Evolutionary conservation across 2,797 vertebrate genomes (phyloP).

Genomic region (Sylvilagus floridanus): DNA sequence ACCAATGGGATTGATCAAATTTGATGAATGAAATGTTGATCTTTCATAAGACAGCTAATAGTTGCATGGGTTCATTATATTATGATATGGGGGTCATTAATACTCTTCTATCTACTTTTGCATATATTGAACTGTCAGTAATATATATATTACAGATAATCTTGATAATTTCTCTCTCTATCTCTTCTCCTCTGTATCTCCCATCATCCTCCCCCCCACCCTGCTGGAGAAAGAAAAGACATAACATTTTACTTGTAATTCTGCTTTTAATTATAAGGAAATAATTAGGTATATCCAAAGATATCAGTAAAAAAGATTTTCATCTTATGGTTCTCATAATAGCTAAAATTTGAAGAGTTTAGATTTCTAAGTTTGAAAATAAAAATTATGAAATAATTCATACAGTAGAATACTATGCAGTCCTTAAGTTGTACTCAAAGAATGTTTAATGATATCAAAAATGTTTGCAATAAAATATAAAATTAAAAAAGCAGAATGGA

Average conservation of each 20-base stretch:
- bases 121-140: constrained; percentile 12
- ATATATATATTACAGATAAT: not conserved
- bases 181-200: not conserved
- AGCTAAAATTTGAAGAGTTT: constrained; percentile 50
- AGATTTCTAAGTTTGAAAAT: constrained; percentile 32
- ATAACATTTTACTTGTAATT: constrained; percentile 38
- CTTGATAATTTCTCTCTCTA: not conserved
- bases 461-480: constrained; percentile 9
- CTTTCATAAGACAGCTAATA: constrained; percentile 1
- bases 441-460: not conserved
- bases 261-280: constrained; percentile 44
- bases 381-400: not conserved
- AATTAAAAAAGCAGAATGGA: not conserved
- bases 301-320: constrained; percentile 22
- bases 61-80: not conserved
- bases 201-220: too few relatives aligned
- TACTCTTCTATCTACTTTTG: not conserved
- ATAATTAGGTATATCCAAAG: not conserved
- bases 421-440: constrained; percentile 52
- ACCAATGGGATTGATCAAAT: not conserved
- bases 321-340: not conserved
- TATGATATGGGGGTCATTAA: not conserved
- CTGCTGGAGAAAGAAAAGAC: not conserved
- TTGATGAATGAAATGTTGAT: constrained; percentile 17
- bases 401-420: not conserved